Conservation (phyloP, 64 coral and sea anemone genomes). For the Montipora capricornis region DNA sequence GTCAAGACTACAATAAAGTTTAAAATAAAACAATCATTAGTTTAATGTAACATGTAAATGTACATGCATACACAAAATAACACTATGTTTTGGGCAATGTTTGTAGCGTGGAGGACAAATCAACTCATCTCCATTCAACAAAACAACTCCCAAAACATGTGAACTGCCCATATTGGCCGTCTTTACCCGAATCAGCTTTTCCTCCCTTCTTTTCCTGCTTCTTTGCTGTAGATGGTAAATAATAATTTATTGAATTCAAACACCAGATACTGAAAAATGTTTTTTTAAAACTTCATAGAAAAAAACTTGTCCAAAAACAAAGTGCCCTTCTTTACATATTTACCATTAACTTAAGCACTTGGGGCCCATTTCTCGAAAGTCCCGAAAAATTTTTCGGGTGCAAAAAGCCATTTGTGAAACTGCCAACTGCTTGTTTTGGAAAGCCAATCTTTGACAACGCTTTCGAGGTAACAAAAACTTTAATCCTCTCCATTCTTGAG, state of each 20-base stretch:
- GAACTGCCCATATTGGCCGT: background rate
- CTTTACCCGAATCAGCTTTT: slow-evolving; percentile 68
- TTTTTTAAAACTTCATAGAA: background rate
- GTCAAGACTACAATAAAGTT: no score
- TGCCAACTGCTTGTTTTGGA: no score
- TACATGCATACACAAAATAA: background rate
- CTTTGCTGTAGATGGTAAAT: slow-evolving; percentile 39
- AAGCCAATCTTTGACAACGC: no score
- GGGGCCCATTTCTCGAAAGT: no score
- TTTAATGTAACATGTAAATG: background rate
- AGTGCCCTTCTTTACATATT: no score
- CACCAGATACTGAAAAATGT: background rate
- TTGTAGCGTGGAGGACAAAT: background rate
- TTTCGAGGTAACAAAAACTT: no score
- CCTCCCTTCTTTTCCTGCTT: slow-evolving; percentile 67
- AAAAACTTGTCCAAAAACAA: no score
- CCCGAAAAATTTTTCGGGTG: no score
- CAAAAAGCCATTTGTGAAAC: no score
- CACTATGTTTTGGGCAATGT: slow-evolving; percentile 18
- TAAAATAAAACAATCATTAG: no score
- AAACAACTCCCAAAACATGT: slow-evolving; percentile 44
- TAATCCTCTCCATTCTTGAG: no score
- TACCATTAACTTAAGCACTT: no score
- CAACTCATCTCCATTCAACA: background rate
- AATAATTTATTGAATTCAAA: background rate